These are phyloP conservation scores for Psammodynastes pulverulentus DNA, from an alignment of 2,113 vertebrate species.

Conservation along the genomic window DNA sequence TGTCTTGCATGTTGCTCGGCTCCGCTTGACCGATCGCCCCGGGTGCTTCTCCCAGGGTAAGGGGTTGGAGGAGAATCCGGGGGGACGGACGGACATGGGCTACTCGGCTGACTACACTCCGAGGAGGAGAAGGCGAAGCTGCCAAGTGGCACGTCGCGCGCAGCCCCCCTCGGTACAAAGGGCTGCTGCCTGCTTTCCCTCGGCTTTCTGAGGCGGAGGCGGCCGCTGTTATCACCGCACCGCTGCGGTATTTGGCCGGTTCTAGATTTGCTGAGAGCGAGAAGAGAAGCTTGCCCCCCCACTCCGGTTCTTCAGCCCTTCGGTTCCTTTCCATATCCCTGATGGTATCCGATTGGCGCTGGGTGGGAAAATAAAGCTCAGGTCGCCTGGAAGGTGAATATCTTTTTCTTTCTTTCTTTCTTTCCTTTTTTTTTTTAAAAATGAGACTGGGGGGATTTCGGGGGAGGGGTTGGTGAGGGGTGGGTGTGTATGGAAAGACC, in stretches of 20 bases:
- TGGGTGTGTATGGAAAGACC: background rate
- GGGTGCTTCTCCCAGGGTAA: background rate
- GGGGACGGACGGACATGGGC: background rate
- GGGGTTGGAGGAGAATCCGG: slow-evolving; percentile 12
- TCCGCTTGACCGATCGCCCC: slow-evolving; percentile 36
- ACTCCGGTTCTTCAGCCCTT: background rate
- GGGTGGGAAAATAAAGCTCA: background rate
- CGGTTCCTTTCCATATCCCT: background rate
- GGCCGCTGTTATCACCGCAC: slow-evolving; percentile 14
- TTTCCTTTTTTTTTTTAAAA: background rate
- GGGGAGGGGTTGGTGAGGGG: background rate
- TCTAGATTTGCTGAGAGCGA: background rate
- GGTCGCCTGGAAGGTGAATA: background rate
- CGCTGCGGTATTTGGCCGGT: background rate
- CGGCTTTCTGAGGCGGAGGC: slow-evolving; percentile 2
- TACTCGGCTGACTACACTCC: background rate
- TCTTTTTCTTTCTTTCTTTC: background rate
- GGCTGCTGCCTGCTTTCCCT: background rate
- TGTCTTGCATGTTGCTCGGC: slow-evolving; percentile 24
- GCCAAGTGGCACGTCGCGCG: slow-evolving; percentile 33
- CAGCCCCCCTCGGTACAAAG: slow-evolving; percentile 13
- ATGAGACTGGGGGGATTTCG: background rate
- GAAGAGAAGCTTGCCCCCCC: background rate
- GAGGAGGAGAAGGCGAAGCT: background rate
- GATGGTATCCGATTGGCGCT: background rate